Evolutionary conservation across 2,888 invertebrate species (phyloP).

Genomic region (Dynastes grantii): DNA sequence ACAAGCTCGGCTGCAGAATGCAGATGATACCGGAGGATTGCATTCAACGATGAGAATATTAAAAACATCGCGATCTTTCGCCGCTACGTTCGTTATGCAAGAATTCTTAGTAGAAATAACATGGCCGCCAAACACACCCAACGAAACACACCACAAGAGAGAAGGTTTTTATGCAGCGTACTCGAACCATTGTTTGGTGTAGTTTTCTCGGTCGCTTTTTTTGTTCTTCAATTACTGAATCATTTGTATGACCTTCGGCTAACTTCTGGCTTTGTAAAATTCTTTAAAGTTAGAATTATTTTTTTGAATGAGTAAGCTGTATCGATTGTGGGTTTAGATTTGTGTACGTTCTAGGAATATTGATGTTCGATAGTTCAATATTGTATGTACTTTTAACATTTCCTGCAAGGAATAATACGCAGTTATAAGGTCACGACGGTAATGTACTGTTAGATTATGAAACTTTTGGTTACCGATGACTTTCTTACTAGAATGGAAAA

Average conservation of each 20-base stretch:
- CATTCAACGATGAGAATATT: conserved; percentile 23
- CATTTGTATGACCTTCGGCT: conserved; percentile 22
- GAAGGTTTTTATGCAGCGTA: conserved; percentile 31
- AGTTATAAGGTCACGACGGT: neutral
- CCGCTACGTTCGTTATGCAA: conserved; percentile 26
- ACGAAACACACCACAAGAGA: conserved; percentile 1
- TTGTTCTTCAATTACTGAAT: conserved; percentile 16
- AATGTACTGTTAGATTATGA: too few species aligned
- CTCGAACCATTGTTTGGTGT: conserved; percentile 27
- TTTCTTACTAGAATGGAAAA: too few species aligned
- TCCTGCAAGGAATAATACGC: neutral
- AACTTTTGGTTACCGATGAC: too few species aligned
- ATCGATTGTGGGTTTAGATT: neutral
- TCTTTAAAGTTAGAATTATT: neutral
- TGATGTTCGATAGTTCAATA: neutral
- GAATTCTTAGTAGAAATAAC: conserved; percentile 30
- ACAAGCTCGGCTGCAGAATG: conserved; percentile 15
- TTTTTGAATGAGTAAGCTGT: conserved; percentile 27
- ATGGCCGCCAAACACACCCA: conserved; percentile 35
- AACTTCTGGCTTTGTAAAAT: neutral
- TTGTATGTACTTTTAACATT: too few species aligned
- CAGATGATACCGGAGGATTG: conserved; percentile 33
- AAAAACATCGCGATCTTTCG: conserved; percentile 25
- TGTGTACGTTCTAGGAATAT: neutral
- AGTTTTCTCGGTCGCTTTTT: conserved; percentile 27